Percentiles rank a stretch among this genome's conserved stretches.
Conservation (phyloP, 2,797 vertebrate genomes). For the Hippoglossus hippoglossus region DNA sequence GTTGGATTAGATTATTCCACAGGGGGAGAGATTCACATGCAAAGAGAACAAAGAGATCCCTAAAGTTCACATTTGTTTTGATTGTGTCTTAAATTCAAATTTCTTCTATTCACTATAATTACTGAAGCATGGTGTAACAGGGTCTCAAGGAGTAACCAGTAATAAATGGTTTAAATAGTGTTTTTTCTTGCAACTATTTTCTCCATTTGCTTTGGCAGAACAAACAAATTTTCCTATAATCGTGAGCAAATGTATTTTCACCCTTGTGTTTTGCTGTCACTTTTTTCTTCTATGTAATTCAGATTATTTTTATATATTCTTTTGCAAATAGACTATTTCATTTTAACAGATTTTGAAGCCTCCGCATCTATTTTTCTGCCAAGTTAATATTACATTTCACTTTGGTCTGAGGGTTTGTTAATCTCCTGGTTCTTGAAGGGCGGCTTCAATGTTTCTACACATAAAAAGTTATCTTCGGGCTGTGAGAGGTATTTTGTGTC, state of each 20-base stretch:
- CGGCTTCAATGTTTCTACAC: not conserved
- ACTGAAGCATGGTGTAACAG: not conserved
- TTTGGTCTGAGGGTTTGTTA: not conserved
- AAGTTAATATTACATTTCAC: not conserved
- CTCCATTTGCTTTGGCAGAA: too few species aligned
- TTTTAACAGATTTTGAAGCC: not conserved
- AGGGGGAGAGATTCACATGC: conserved; percentile 28
- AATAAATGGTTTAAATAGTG: too few species aligned
- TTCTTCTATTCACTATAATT: conserved; percentile 1
- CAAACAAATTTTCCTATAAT: too few species aligned
- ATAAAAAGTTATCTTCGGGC: too few species aligned
- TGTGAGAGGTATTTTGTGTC: too few species aligned
- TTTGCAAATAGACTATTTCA: too few species aligned
- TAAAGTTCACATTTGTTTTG: conserved; percentile 1
- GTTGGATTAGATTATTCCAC: conserved; percentile 47
- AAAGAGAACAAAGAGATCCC: conserved; percentile 40
- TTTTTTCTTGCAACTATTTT: too few species aligned
- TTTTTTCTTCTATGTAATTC: too few species aligned
- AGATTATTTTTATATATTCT: too few species aligned
- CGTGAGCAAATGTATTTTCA: too few species aligned
- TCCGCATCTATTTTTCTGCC: not conserved
- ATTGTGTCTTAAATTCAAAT: not conserved
- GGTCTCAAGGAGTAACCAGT: not conserved
- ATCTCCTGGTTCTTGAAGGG: not conserved
- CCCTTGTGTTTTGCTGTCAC: too few species aligned